Evolutionary conservation across 2,797 vertebrate genomes (phyloP).

Genomic region (Characodon lateralis): DNA sequence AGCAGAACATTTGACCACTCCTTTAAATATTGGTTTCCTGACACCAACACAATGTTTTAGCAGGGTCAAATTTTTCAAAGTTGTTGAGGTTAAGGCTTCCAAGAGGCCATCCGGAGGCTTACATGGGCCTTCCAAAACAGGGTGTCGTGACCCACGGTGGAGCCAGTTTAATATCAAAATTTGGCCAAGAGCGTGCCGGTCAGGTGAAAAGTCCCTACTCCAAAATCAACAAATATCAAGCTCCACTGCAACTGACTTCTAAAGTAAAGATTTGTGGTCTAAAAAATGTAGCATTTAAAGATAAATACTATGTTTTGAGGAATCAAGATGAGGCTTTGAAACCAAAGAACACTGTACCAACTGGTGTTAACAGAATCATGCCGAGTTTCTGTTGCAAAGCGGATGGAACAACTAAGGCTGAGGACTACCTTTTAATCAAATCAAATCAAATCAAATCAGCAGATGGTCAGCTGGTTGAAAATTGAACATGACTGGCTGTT

Average conservation of each 20-base stretch:
- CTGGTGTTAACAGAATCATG: not conserved
- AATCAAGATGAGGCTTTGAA: not conserved
- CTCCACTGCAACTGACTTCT: not conserved
- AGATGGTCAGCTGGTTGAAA: not conserved
- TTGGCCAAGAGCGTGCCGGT: not conserved
- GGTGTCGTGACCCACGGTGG: not conserved
- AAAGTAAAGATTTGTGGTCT: not conserved
- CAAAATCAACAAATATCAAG: not conserved
- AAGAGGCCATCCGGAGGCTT: too few species aligned
- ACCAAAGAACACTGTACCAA: not conserved
- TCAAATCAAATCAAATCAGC: not conserved
- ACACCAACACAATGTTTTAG: not conserved
- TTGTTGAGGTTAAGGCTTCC: not conserved
- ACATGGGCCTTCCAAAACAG: too few species aligned
- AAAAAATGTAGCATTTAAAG: not conserved
- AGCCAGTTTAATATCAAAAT: not conserved
- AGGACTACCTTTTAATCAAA: not conserved
- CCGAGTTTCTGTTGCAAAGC: not conserved
- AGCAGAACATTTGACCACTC: not conserved
- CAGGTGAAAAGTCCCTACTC: not conserved
- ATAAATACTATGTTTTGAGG: not conserved
- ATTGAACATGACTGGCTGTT: not conserved
- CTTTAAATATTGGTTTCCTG: not conserved
- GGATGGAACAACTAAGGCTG: not conserved
- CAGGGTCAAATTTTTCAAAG: not conserved